Conservation (phyloP, 2,113 vertebrate genomes). For the Fukomys damarensis region DNA sequence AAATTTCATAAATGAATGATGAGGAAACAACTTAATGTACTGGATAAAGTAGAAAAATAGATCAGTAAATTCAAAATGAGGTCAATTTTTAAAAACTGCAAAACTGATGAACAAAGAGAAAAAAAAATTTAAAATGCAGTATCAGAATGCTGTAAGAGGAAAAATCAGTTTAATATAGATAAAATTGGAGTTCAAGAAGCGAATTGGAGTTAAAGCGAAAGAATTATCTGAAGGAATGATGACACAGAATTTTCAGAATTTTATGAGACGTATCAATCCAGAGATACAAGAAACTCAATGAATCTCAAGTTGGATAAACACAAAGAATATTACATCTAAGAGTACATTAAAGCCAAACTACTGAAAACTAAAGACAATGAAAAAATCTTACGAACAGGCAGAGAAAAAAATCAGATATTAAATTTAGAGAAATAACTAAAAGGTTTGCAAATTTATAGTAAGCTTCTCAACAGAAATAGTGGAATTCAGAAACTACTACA, state of each 20-base stretch:
- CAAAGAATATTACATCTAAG: not conserved
- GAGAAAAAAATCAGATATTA: not conserved
- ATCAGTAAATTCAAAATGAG: not conserved
- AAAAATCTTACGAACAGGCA: constrained; percentile 28
- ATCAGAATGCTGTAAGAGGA: not conserved
- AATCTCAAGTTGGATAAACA: not conserved
- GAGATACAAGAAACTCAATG: not conserved
- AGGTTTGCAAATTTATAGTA: not conserved
- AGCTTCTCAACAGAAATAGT: not conserved
- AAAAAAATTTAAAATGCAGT: not conserved
- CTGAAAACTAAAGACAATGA: constrained; percentile 3
- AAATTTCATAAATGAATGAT: constrained; percentile 42
- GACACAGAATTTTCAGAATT: constrained; percentile 42
- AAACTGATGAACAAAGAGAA: constrained; percentile 25
- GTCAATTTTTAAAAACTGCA: not conserved
- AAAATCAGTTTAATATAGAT: not conserved
- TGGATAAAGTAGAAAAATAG: not conserved
- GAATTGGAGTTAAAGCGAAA: not conserved
- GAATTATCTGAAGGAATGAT: not conserved
- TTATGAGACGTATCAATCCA: not conserved
- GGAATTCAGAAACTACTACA: not conserved
- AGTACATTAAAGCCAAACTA: not conserved
- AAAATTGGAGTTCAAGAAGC: not conserved
- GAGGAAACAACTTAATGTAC: not conserved
- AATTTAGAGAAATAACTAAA: not conserved